Evolutionary conservation across 37 sponge, comb jelly and placozoan genomes (phyloP).

Genomic region (Aplysina aerophoba): DNA sequence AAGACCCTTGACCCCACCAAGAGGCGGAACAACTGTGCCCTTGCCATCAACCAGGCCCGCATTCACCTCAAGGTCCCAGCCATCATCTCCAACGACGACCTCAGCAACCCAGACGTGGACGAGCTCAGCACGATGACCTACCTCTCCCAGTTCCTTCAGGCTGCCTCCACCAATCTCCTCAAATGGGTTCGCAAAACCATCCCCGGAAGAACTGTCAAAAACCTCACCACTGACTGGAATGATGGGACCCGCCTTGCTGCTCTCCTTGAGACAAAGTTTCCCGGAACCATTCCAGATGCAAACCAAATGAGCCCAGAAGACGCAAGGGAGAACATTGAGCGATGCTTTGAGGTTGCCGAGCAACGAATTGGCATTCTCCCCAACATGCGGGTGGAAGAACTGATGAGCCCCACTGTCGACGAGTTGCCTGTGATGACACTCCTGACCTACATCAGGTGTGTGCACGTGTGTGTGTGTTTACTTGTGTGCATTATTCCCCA

Average conservation of each 20-base stretch:
- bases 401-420: constrained; percentile 57
- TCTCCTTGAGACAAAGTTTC: constrained; percentile 53
- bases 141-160: constrained; percentile 74
- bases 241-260: constrained; percentile 70
- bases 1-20: constrained; percentile 63
- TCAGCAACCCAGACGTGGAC: constrained; percentile 60
- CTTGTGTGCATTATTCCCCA: no score
- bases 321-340: constrained; percentile 35
- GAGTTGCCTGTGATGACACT: constrained; percentile 74
- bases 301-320: constrained; percentile 33
- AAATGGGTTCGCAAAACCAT: constrained; percentile 67
- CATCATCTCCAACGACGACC: constrained; percentile 58
- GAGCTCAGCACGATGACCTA: constrained; percentile 88
- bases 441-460: constrained; percentile 40
- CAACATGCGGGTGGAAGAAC: constrained; percentile 38
- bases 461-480: constrained; percentile 4
- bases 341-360: constrained; percentile 28
- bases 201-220: constrained; percentile 58
- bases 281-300: constrained; percentile 55
- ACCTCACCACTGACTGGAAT: constrained; percentile 74
- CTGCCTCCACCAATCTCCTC: constrained; percentile 51
- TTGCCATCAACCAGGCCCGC: constrained; percentile 66
- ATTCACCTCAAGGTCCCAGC: constrained; percentile 74
- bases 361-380: constrained; percentile 49
- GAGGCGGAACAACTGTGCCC: constrained; percentile 61